A percentile compares a stretch with the other conserved stretches of the same genome.
Conservation (phyloP, 2,888 invertebrate species). For the Hirudinaria manillensis region DNA sequence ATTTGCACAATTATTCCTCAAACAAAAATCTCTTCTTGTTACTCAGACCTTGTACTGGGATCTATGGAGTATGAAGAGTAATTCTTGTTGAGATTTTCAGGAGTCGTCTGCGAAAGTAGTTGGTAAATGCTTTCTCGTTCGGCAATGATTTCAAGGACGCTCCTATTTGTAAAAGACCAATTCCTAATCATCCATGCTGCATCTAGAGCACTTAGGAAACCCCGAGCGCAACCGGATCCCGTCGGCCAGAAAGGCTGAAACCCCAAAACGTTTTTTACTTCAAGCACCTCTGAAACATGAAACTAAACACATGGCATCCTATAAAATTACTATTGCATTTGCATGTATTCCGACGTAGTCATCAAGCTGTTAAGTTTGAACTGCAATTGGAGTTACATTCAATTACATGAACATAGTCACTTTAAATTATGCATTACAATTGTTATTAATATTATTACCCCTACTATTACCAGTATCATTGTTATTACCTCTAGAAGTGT, state of each 20-base stretch:
- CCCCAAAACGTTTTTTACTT: background rate
- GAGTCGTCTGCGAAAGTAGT: slow-evolving; percentile 84
- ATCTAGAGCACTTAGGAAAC: slow-evolving; percentile 90
- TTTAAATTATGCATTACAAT: too few relatives aligned
- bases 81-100: slow-evolving; percentile 87
- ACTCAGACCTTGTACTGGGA: slow-evolving; percentile 59
- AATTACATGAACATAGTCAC: too few relatives aligned
- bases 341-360: too few relatives aligned
- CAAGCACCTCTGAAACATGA: background rate
- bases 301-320: background rate
- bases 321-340: background rate
- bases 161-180: slow-evolving; percentile 67
- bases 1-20: background rate
- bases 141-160: slow-evolving; percentile 74
- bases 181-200: slow-evolving; percentile 87
- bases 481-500: slow-evolving; percentile 80
- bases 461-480: too few relatives aligned
- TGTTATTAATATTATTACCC: too few relatives aligned
- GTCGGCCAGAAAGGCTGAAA: slow-evolving; percentile 84
- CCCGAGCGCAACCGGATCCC: slow-evolving; percentile 93
- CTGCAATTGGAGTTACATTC: background rate
- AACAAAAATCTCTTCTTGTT: background rate
- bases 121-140: slow-evolving; percentile 90
- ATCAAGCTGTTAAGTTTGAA: too few relatives aligned
- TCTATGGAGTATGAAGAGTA: slow-evolving; percentile 59